These are phyloP conservation scores for Pseudois nayaur DNA, from an alignment of 2,113 vertebrate species.

Conservation along the genomic window DNA sequence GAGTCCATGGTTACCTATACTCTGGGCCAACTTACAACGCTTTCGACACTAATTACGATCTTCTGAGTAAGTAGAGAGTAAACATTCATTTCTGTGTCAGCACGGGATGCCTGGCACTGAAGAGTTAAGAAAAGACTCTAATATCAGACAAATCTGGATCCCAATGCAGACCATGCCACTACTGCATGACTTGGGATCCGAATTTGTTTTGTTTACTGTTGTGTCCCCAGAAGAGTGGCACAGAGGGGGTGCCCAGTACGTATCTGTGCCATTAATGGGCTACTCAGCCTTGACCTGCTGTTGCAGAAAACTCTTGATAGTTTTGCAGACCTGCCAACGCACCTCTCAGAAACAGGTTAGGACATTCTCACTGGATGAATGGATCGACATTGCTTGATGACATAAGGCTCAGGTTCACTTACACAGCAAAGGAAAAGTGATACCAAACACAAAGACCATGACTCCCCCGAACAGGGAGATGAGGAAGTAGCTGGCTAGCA, in stretches of 20 bases:
- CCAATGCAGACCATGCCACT: not conserved
- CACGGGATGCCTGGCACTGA: not conserved
- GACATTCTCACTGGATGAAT: not conserved
- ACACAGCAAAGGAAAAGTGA: slow-evolving; percentile 92
- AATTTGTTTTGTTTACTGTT: not conserved
- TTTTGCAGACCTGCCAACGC: not conserved
- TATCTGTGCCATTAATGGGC: not conserved
- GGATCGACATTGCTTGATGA: not conserved
- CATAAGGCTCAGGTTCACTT: slow-evolving; percentile 75
- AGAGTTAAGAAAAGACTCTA: not conserved
- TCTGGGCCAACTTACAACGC: not conserved
- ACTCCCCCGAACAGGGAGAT: slow-evolving; percentile 94
- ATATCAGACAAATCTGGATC: not conserved
- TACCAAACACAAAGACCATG: slow-evolving; percentile 93
- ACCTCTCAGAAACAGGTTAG: not conserved
- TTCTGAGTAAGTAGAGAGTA: not conserved
- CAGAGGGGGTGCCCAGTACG: not conserved
- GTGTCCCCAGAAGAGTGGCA: not conserved
- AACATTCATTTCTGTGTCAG: not conserved
- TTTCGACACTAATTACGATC: not conserved
- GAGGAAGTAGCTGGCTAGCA: slow-evolving; percentile 91
- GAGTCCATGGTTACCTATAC: not conserved
- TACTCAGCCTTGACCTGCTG: not conserved
- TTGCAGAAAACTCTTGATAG: not conserved
- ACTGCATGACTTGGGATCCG: not conserved